Evolutionary conservation across 1,140 invertebrate species (phyloP), one percentile per base, ranked within the genome.

Genomic region (Lucilia cuprina): DNA sequence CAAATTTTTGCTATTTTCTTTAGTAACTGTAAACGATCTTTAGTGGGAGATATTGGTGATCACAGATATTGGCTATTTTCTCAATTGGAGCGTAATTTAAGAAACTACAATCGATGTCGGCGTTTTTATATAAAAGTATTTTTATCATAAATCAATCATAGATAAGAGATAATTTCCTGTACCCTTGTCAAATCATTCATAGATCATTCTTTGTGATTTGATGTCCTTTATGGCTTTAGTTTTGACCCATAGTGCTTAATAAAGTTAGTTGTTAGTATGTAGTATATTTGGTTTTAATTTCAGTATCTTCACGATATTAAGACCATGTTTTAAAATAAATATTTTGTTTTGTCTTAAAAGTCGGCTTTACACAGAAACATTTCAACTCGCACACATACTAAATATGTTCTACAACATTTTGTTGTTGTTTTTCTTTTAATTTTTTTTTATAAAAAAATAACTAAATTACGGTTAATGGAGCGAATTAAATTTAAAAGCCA

Each of bases 381-480:
- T 5, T 5, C 65, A 70, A 70, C n/a, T 17, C 13, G 21, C n/a
- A 70, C n/a, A 70, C 65, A 70, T 70, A 8, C 19, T 19, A 70
- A 70, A 70, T 70, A 70, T 70, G 65, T 70, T 70, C 65, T 21
- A 70, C 65, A 19, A 70, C 65, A 70, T 0, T 70, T 21, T 65
- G n/a, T n/a, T n/a, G n/a, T n/a, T n/a, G n/a, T 19, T 21, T n/a
- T 65, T 19, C 19, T 19, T 65, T 65, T 65, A 55, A 14, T 4
- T 17, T 60, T 80, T 49, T 34, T 83, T 77, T 55, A 17, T 55
- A 70, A 17, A 70, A 70, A 70, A 70, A 70, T 87, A 89, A 88
- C 88, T 90, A 89, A 90, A 90, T 90, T 90, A 90, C 89, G 89
- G 88, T 90, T 90, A 90, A 89, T 90, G 89, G 88, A 89, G 89